A percentile compares a stretch with the other conserved stretches of the same genome.
Conservation (phyloP, 2,113 vertebrate genomes). For the Daubentonia madagascariensis region DNA sequence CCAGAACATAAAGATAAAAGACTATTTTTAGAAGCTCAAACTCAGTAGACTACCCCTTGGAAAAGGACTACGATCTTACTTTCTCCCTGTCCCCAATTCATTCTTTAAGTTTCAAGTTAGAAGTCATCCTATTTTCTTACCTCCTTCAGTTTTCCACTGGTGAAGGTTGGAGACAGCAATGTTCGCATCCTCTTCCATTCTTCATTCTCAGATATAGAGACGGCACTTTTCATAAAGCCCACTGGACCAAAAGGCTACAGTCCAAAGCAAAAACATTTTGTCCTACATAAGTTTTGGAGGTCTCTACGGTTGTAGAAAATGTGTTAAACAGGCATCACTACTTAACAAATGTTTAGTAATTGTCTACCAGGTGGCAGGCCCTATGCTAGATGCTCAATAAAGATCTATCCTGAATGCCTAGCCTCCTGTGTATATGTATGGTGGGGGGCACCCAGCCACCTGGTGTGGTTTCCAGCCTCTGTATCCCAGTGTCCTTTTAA, state of each 20-base stretch:
- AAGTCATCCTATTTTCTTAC: constrained; percentile 69
- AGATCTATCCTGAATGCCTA: background rate
- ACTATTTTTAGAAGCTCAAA: background rate
- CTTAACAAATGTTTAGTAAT: background rate
- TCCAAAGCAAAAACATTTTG: background rate
- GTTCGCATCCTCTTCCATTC: constrained; percentile 88
- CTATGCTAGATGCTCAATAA: background rate
- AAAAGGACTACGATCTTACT: background rate
- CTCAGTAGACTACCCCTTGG: background rate
- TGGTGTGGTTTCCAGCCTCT: background rate
- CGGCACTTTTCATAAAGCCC: constrained; percentile 63
- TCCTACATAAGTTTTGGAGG: background rate
- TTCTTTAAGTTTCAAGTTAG: background rate
- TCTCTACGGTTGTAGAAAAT: background rate
- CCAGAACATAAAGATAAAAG: background rate
- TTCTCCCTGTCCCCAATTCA: background rate
- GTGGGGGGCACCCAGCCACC: background rate
- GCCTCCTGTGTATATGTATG: rapidly evolving
- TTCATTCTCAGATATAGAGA: constrained; percentile 83
- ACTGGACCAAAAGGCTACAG: constrained; percentile 61
- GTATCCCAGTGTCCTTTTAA: background rate
- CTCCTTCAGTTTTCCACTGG: constrained; percentile 90
- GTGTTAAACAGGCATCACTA: background rate
- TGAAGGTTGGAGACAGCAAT: constrained; percentile 89
- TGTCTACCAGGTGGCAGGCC: background rate